A percentile compares a stretch with the other conserved stretches of the same genome.
Conservation (phyloP, 2,888 invertebrate species). For the Argyra leucocephala region DNA sequence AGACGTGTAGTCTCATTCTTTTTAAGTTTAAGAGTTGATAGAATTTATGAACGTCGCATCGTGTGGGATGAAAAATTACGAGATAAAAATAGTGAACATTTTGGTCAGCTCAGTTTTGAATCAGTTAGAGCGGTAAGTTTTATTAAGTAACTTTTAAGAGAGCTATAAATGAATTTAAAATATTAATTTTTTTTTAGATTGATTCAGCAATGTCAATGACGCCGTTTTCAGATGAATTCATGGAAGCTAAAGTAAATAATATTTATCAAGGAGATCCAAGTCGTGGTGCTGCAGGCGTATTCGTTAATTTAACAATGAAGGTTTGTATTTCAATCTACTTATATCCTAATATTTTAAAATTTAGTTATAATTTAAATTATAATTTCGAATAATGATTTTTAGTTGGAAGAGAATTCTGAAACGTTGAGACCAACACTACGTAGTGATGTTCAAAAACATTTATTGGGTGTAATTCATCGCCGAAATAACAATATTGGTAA, state of each 20-base stretch:
- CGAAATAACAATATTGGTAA: slow-evolving; percentile 81
- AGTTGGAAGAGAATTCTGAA: slow-evolving; percentile 67
- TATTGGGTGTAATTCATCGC: slow-evolving; percentile 71
- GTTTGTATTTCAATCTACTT: slow-evolving; percentile 38
- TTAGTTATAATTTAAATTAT: too few relatives aligned
- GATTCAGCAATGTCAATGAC: slow-evolving; percentile 90
- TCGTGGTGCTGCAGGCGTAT: slow-evolving; percentile 63
- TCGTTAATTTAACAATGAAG: slow-evolving; percentile 73
- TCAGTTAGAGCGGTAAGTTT: slow-evolving; percentile 71
- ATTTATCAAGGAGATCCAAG: slow-evolving; percentile 64
- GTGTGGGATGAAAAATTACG: slow-evolving; percentile 66
- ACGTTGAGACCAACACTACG: slow-evolving; percentile 59
- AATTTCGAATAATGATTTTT: too few relatives aligned
- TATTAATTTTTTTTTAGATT: slow-evolving; percentile 50
- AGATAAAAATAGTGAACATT: slow-evolving; percentile 69
- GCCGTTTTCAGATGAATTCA: slow-evolving; percentile 77
- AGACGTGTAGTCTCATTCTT: slow-evolving; percentile 67
- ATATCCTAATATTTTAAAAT: too few relatives aligned
- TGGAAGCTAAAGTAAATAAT: slow-evolving; percentile 69
- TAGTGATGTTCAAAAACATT: slow-evolving; percentile 70
- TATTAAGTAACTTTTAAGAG: neutral
- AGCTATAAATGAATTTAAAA: neutral
- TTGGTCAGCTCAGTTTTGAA: slow-evolving; percentile 74
- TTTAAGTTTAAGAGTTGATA: slow-evolving; percentile 71
- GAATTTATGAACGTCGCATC: slow-evolving; percentile 68